Evolutionary conservation across 2,888 invertebrate genomes (phyloP), one percentile per base, ranked within the genome.

Genomic region (Napeogenes sylphis): DNA sequence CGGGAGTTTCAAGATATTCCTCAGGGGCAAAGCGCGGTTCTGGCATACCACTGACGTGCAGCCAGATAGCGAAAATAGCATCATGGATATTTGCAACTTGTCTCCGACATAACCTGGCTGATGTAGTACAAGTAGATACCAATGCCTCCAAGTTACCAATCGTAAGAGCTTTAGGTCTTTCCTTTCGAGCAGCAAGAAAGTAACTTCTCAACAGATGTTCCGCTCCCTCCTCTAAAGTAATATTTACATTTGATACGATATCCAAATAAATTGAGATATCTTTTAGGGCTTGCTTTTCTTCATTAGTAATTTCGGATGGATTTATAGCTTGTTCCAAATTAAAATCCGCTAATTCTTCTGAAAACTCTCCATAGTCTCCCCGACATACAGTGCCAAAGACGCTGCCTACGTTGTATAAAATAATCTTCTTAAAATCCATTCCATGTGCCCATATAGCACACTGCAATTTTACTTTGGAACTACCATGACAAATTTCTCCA

Each of bases 371-470:
- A 45, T 73, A 75, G 68, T 90, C 88, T 3, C 86, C 89, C 45
- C 85, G 77, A 62, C 84, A 84, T 30, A 85, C 75, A 10, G 79
- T 80, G 3, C 87, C 86, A 60, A 90, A 90, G 3, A 90, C 77
- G 62, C 75, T 84, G 4, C 84, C 83, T 3, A 88, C 75, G 54
- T 90, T 87, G 57, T 74, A 75, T 2, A 88, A 63, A 10, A 71
- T 69, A 35, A 80, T 79, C 72, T 85, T 90, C 68, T 87, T 89
- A 8, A 84, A 83, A 67, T 89, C 82, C 73, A 77, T 83, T 6
- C 85, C 85, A 68, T 86, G 86, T 0, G 86, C 85, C 90, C 90
- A 90, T 51, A 90, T 77, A 2, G 88, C 85, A 59, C 82, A 72
- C 61, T 76, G 77, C 3, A 90, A 65, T 70, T 80, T 80, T 2